These are phyloP conservation scores for Enteromius fasciolatus DNA, from an alignment of 2,797 vertebrate species.

Conservation along the genomic window DNA sequence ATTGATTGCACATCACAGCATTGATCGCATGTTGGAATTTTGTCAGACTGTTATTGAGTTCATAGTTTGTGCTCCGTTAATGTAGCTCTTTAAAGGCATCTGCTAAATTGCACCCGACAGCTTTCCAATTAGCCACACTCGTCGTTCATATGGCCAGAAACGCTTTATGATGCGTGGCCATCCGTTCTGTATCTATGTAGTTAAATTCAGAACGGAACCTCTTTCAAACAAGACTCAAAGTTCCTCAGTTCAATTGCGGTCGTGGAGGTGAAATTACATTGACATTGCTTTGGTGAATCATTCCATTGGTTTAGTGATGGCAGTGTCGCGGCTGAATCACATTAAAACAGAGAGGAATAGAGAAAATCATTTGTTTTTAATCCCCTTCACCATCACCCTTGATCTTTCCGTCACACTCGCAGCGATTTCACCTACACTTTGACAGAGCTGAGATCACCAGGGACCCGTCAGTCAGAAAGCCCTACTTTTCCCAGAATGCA, in stretches of 20 bases:
- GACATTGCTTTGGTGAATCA: conserved; percentile 52
- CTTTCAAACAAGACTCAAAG: conserved; percentile 25
- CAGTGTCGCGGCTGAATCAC: conserved; percentile 28
- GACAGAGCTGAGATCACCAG: conserved; percentile 27
- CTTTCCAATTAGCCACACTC: conserved; percentile 41
- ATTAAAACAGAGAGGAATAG: conserved; percentile 33
- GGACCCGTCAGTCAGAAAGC: conserved; percentile 38
- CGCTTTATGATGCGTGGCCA: conserved; percentile 15
- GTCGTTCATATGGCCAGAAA: conserved; percentile 1
- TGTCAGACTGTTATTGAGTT: conserved; percentile 23
- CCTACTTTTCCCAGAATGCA: conserved; percentile 9
- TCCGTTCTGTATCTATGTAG: conserved; percentile 29
- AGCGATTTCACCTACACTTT: not conserved
- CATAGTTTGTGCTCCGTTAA: conserved; percentile 13
- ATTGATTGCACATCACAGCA: conserved; percentile 20
- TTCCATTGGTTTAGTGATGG: conserved; percentile 38
- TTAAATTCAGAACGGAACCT: conserved; percentile 26
- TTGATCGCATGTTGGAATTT: conserved; percentile 17
- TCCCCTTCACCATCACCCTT: conserved; percentile 41
- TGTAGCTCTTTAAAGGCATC: conserved; percentile 23
- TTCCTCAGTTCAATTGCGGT: conserved; percentile 48
- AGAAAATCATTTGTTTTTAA: conserved; percentile 56
- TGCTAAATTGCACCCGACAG: conserved; percentile 26
- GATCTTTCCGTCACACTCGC: conserved; percentile 34
- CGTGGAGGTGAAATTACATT: conserved; percentile 54